Evolutionary conservation across 64 coral and sea anemone species (phyloP).

Genomic region (Cladopsammia gracilis): DNA sequence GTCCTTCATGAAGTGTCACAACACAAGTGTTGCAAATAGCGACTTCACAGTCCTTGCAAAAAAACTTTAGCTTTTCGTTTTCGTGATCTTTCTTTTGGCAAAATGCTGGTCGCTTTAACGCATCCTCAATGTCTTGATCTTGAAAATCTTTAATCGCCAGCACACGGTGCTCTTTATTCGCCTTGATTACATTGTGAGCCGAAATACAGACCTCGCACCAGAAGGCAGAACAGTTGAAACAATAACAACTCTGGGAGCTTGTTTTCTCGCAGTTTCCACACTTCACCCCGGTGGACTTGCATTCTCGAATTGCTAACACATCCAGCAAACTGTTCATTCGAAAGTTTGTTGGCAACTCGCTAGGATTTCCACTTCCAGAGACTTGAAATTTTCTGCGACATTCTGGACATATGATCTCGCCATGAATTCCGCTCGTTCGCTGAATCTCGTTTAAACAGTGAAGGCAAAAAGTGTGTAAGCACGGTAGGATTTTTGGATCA

Average conservation of each 20-base stretch:
- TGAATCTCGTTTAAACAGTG: not conserved
- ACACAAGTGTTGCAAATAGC: not conserved
- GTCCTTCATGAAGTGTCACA: not conserved
- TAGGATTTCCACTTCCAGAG: too few relatives aligned
- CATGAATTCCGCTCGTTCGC: not conserved
- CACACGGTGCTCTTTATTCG: not conserved
- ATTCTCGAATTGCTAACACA: not conserved
- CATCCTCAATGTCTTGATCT: not conserved
- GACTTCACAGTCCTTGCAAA: too few relatives aligned
- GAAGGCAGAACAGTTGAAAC: not conserved
- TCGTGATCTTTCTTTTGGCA: not conserved
- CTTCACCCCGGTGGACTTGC: not conserved
- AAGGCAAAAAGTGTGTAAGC: not conserved
- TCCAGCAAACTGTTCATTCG: not conserved
- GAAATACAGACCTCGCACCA: not conserved
- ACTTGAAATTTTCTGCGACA: not conserved
- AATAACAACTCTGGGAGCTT: not conserved
- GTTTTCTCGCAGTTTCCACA: not conserved
- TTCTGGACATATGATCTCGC: not conserved
- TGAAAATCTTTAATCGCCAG: conserved; percentile 18
- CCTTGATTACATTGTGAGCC: too few relatives aligned
- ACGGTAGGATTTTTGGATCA: not conserved
- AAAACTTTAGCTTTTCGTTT: conserved; percentile 12
- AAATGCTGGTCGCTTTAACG: not conserved
- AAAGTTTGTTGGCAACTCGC: too few relatives aligned